phyloP scores from a whole-genome alignment of 2,797 vertebrate species.

The Synanceia verrucosa region DNA sequence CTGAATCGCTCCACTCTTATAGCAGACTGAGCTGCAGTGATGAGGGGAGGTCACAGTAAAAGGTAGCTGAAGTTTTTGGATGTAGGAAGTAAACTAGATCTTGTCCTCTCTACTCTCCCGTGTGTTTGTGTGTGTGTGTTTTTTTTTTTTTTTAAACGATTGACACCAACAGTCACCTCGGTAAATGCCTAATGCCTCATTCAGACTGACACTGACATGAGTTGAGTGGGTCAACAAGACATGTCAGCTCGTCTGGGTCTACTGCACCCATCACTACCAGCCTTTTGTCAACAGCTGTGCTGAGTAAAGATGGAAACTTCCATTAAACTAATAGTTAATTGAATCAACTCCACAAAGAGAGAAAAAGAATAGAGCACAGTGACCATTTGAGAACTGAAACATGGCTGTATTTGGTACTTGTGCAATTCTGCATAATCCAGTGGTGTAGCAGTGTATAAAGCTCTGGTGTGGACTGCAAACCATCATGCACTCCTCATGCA shows the following conservation, averaged over 20 bases:
- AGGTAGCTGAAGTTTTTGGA: slow-evolving; percentile 12
- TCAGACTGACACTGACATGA: not conserved
- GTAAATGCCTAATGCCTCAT: not conserved
- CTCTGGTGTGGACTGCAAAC: not conserved
- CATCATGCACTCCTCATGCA: too few relatives aligned
- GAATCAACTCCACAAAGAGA: not conserved
- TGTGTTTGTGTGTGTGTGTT: too few relatives aligned
- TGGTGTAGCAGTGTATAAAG: not conserved
- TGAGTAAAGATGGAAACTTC: not conserved
- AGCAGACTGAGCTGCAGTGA: slow-evolving; percentile 19
- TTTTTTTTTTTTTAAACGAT: not conserved
- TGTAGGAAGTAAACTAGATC: slow-evolving; percentile 19
- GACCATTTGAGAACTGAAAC: slow-evolving; percentile 13
- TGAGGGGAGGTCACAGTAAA: slow-evolving; percentile 12
- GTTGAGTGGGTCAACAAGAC: slow-evolving; percentile 1
- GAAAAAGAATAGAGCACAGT: not conserved
- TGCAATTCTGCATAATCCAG: not conserved
- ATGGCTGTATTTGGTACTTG: not conserved
- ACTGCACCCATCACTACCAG: not conserved
- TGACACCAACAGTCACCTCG: not conserved
- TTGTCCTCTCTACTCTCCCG: not conserved
- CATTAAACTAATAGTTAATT: slow-evolving; percentile 9
- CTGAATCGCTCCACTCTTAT: slow-evolving; percentile 5
- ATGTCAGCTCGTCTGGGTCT: not conserved
- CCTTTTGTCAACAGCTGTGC: not conserved